Evolutionary conservation across 2,888 invertebrate genomes (phyloP), one percentile per base, ranked within the genome.

Genomic region (Drosophila paramelanica): DNA sequence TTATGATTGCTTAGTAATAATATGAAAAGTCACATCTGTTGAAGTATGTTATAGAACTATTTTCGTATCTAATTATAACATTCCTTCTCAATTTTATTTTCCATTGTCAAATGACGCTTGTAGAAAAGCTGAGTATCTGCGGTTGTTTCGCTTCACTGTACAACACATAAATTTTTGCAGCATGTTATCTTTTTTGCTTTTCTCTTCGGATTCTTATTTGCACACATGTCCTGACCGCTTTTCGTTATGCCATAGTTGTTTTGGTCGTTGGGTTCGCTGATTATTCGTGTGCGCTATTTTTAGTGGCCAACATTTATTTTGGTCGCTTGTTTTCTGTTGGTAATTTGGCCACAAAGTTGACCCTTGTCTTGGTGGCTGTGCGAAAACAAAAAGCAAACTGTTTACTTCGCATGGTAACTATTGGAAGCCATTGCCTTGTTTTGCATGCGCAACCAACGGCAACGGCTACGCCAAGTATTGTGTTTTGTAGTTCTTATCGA

Each of bases 221-320:
- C 59, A 55, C 51, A 60, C 65, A 51, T 81, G 51, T 67, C 42
- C 67, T 60, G 65, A 53, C 68, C 55, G 61, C 67, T 45, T 59
- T 79, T 53, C 67, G 57, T 56, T 66, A 36, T 50, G 39, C 38
- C n/a, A 53, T 69, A 78, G 69, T 79, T 62, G 61, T 62, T 71
- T 71, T 67, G 67, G 55, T 65, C 45, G 58, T 62, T 76, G 68
- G 49, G 61, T 65, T 72, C 61, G 66, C 39, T 68, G 73, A 75
- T 71, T 67, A 68, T 73, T 57, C 41, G 39, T 56, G 61, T 60
- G 56, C 42, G 67, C 88, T 86, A 89, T 88, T 89, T 89, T 80
- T 86, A 79, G 75, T 60, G 49, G 71, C 20, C 43, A 38, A 59
- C 75, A 73, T 89, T 79, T 88, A 89, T 86, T 89, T 88, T 76